A percentile compares a stretch with the other conserved stretches of the same genome.
These are phyloP conservation scores for Antheraea assamensis DNA, from an alignment of 2,888 invertebrate species.

Conservation along the genomic window DNA sequence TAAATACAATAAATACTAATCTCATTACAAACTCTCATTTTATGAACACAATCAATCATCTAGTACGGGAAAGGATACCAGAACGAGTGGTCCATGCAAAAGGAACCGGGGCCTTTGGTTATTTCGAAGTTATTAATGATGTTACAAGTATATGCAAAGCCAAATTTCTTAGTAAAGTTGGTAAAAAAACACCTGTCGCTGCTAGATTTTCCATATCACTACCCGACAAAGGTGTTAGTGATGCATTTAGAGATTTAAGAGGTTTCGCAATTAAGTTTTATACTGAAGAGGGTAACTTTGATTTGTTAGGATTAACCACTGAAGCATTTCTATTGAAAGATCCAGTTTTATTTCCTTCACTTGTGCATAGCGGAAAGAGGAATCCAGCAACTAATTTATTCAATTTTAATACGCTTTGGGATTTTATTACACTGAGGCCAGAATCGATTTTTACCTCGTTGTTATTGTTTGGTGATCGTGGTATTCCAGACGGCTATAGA, in stretches of 20 bases:
- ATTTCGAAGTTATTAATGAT: slow-evolving; percentile 92
- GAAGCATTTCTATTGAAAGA: slow-evolving; percentile 95
- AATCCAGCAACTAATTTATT: slow-evolving; percentile 94
- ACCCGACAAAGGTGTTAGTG: slow-evolving; percentile 92
- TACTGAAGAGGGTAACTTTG: slow-evolving; percentile 94
- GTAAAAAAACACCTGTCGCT: slow-evolving; percentile 89
- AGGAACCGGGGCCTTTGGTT: slow-evolving; percentile 93
- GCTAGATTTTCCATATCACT: slow-evolving; percentile 90
- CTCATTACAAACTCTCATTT: slow-evolving; percentile 90
- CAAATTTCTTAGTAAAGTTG: slow-evolving; percentile 86
- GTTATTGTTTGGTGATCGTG: slow-evolving; percentile 92
- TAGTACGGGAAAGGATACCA: slow-evolving; percentile 94
- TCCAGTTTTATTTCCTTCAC: slow-evolving; percentile 92
- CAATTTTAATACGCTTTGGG: slow-evolving; percentile 96
- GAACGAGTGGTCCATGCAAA: slow-evolving; percentile 97
- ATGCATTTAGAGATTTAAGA: slow-evolving; percentile 92
- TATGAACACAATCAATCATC: slow-evolving; percentile 88
- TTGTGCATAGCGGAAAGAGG: slow-evolving; percentile 95
- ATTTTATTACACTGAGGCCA: slow-evolving; percentile 91
- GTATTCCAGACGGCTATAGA: slow-evolving; percentile 93
- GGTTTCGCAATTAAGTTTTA: slow-evolving; percentile 96
- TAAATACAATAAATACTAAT: slow-evolving; percentile 88
- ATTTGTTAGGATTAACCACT: slow-evolving; percentile 93
- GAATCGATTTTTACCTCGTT: slow-evolving; percentile 91
- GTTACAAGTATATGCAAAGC: slow-evolving; percentile 89